These are phyloP conservation scores for Stegostoma tigrinum DNA, from an alignment of 2,113 vertebrate species.

Conservation along the genomic window DNA sequence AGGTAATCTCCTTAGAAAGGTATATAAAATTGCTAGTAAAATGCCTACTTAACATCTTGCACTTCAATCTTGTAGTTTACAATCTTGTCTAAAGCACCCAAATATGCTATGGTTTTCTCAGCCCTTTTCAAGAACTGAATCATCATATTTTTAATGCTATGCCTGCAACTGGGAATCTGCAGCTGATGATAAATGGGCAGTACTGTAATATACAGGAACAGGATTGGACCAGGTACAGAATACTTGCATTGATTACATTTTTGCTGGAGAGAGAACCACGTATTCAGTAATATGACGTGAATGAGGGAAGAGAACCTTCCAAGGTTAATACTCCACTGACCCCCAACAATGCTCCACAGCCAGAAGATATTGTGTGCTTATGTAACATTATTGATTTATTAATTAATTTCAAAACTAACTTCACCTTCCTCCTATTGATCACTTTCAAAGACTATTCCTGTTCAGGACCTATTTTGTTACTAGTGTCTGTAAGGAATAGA, in stretches of 20 bases:
- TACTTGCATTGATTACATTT: background rate
- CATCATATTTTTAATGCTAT: background rate
- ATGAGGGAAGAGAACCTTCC: background rate
- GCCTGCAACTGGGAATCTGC: background rate
- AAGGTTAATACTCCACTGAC: background rate
- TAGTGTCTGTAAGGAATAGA: background rate
- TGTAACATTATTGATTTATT: background rate
- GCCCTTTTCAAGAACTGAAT: background rate
- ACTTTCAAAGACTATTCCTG: too few species aligned
- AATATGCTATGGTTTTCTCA: background rate
- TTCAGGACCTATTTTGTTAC: background rate
- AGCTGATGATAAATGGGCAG: background rate
- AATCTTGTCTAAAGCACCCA: background rate
- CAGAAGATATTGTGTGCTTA: background rate
- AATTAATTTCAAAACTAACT: background rate
- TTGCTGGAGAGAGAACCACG: background rate
- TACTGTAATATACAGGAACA: background rate
- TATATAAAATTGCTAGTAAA: background rate
- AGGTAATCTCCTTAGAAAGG: background rate
- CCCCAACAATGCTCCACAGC: background rate
- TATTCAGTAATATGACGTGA: background rate
- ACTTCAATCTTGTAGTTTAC: too few species aligned
- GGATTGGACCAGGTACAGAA: background rate
- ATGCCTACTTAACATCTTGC: background rate
- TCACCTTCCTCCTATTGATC: background rate